phyloP scores from a whole-genome alignment of 2,797 vertebrate genomes.

The Natrix natrix region DNA sequence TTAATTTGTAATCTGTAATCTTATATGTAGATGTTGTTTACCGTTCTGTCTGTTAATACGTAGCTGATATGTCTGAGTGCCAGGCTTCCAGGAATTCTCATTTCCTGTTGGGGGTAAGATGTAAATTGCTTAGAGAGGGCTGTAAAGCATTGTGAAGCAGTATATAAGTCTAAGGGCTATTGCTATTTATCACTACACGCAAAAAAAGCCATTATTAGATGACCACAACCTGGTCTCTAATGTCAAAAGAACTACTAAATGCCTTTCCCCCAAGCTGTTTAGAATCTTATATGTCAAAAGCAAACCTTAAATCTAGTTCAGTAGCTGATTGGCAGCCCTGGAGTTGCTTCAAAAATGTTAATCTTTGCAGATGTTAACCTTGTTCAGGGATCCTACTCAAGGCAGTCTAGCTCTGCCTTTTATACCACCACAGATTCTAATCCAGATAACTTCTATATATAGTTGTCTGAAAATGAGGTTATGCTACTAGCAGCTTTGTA shows the following conservation, averaged over 20 bases:
- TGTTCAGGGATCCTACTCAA: background rate
- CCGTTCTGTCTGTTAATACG: background rate
- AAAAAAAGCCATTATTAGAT: background rate
- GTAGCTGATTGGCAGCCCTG: background rate
- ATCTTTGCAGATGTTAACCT: background rate
- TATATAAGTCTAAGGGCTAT: no score
- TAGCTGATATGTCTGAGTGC: background rate
- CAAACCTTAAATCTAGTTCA: background rate
- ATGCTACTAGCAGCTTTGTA: background rate
- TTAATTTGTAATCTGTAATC: no score
- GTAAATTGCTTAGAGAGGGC: no score
- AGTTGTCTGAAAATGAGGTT: background rate
- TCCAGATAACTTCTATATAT: background rate
- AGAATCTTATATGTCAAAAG: background rate
- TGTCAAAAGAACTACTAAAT: background rate
- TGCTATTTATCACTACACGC: background rate
- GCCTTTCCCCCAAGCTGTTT: background rate
- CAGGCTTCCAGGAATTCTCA: background rate
- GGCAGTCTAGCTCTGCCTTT: background rate
- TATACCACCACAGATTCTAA: background rate
- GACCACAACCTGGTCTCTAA: background rate
- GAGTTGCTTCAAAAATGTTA: background rate
- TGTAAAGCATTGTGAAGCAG: no score
- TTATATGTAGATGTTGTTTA: background rate
- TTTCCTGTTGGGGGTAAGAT: no score